Evolutionary conservation across 2,888 invertebrate genomes (phyloP).

Genomic region (Salticus scenicus): DNA sequence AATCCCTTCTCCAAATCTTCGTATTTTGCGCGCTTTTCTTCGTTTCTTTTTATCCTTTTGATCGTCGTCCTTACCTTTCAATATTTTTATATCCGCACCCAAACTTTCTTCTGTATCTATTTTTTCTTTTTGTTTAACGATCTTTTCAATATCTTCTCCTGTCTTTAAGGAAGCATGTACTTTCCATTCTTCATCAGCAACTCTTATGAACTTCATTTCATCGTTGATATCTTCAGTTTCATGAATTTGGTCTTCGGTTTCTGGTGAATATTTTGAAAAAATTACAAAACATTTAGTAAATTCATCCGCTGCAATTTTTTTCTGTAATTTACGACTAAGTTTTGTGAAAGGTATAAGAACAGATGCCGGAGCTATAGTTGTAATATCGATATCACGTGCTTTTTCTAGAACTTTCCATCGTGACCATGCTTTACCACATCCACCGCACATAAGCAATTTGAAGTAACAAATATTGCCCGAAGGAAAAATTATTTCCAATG

Average conservation of each 20-base stretch:
- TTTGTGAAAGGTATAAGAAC: neutral
- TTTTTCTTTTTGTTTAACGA: neutral
- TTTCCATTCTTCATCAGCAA: no score
- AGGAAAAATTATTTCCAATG: neutral
- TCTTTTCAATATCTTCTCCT: no score
- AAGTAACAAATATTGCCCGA: neutral
- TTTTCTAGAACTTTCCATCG: neutral
- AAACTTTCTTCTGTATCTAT: neutral
- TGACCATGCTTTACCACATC: neutral
- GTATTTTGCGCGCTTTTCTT: constrained; percentile 13
- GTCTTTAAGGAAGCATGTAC: no score
- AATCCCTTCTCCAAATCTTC: constrained; percentile 51
- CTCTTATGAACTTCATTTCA: no score
- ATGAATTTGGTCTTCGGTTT: neutral
- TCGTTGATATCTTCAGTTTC: neutral
- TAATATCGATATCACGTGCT: neutral
- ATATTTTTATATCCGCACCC: no score
- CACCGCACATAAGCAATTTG: neutral
- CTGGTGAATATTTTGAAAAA: no score
- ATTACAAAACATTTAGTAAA: neutral
- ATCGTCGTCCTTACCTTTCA: no score
- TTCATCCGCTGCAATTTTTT: neutral
- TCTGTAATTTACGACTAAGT: neutral
- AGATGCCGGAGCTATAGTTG: neutral
- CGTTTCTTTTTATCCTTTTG: neutral